Evolutionary conservation across 2,113 vertebrate species (phyloP).

Genomic region (Notarius quadriscutis): DNA sequence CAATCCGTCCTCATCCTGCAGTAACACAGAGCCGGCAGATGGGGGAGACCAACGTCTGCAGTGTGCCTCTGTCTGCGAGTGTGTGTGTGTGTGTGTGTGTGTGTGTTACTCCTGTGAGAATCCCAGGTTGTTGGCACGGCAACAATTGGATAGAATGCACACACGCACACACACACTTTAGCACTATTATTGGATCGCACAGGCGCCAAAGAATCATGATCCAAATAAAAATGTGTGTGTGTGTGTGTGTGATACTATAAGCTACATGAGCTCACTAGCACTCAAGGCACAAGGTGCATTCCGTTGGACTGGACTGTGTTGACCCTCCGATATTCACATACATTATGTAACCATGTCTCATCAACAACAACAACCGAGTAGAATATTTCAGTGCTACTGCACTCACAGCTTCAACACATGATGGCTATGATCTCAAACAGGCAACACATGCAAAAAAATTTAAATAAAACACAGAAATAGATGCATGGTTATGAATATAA

Average conservation of each 20-base stretch:
- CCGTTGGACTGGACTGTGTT: not conserved
- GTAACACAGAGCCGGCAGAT: not conserved
- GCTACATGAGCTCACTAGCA: not conserved
- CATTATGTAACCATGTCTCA: not conserved
- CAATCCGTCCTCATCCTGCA: not conserved
- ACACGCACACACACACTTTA: not conserved
- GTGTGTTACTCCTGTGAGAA: not conserved
- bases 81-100: not conserved
- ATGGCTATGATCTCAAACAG: not conserved
- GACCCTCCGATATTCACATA: not conserved
- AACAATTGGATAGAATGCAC: constrained; percentile 1
- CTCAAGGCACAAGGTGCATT: not conserved
- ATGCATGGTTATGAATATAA: no score
- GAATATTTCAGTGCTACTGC: not conserved
- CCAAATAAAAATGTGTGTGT: not conserved
- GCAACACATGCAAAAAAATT: not conserved
- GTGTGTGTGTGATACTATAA: not conserved
- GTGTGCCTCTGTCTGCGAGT: not conserved
- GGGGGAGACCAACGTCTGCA: not conserved
- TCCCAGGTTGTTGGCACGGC: not conserved
- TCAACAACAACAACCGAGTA: not conserved
- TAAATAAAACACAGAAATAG: no score
- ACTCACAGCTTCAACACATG: not conserved
- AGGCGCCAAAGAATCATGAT: not conserved
- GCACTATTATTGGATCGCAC: not conserved